Conservation (phyloP, 92 coral and sea anemone species). For the Zoanthus gigantus region DNA sequence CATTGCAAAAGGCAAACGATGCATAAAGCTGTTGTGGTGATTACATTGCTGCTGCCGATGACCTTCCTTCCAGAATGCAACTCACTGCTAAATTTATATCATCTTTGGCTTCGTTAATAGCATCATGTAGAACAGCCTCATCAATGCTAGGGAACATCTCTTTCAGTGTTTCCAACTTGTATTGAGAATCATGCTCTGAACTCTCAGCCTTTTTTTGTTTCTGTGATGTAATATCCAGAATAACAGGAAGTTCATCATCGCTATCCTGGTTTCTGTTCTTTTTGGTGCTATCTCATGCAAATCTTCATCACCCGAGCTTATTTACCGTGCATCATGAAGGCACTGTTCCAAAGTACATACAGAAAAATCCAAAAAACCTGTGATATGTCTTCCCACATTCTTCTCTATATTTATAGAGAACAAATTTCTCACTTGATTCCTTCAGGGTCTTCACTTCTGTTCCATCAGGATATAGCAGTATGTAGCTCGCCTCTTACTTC, state of each 20-base stretch:
- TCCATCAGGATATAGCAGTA: not conserved
- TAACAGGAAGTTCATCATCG: conserved; percentile 1
- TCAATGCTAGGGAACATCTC: conserved; percentile 3
- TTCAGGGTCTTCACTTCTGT: conserved; percentile 23
- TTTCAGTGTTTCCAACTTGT: conserved; percentile 7
- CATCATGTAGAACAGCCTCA: not conserved
- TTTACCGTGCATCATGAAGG: not conserved
- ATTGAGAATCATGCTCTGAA: not conserved
- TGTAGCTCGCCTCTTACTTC: conserved; percentile 28
- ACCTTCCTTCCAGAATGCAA: conserved; percentile 5
- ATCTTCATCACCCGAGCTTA: conserved; percentile 1
- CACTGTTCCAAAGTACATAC: conserved; percentile 36
- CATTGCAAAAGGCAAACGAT: conserved; percentile 37
- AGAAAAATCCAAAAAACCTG: conserved; percentile 57
- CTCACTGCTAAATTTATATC: conserved; percentile 7
- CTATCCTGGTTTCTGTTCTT: not conserved
- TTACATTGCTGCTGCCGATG: not conserved
- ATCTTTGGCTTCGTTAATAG: not conserved
- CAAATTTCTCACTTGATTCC: too few species aligned
- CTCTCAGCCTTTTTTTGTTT: not conserved
- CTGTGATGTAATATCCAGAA: not conserved
- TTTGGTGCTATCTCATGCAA: not conserved
- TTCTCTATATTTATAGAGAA: conserved; percentile 52
- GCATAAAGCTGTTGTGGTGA: conserved; percentile 22
- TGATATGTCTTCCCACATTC: conserved; percentile 67